Evolutionary conservation across 2,113 vertebrate genomes (phyloP).

Genomic region (Parus major): DNA sequence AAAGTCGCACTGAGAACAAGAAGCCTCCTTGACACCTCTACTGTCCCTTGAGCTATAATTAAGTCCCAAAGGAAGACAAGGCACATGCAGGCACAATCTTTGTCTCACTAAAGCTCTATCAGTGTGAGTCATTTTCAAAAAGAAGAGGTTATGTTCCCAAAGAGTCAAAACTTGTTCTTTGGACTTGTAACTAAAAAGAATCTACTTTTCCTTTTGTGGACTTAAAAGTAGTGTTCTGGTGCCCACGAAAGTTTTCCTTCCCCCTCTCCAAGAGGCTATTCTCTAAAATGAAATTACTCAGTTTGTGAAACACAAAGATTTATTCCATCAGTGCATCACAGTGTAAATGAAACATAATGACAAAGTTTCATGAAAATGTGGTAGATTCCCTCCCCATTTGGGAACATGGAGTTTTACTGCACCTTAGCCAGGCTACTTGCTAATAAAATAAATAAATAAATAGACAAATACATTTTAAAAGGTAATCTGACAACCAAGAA

Average conservation of each 20-base stretch:
- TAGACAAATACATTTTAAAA: not conserved
- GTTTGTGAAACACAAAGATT: not conserved
- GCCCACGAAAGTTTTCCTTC: not conserved
- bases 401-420: not conserved
- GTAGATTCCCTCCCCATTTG: not conserved
- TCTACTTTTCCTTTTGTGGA: not conserved
- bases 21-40: not conserved
- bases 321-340: accelerated
- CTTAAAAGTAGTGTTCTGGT: not conserved
- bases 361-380: not conserved
- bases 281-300: not conserved
- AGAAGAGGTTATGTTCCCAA: not conserved
- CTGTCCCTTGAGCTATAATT: not conserved
- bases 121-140: not conserved
- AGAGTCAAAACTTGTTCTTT: not conserved
- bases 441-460: slow-evolving; percentile 1
- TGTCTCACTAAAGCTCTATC: not conserved
- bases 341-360: not conserved
- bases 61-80: slow-evolving; percentile 41
- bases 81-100: not conserved
- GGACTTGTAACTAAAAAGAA: not conserved
- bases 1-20: not conserved
- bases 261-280: not conserved
- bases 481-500: not conserved
- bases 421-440: not conserved